phyloP scores from a whole-genome alignment of 2,888 invertebrate species.

The Fragum sueziense region DNA sequence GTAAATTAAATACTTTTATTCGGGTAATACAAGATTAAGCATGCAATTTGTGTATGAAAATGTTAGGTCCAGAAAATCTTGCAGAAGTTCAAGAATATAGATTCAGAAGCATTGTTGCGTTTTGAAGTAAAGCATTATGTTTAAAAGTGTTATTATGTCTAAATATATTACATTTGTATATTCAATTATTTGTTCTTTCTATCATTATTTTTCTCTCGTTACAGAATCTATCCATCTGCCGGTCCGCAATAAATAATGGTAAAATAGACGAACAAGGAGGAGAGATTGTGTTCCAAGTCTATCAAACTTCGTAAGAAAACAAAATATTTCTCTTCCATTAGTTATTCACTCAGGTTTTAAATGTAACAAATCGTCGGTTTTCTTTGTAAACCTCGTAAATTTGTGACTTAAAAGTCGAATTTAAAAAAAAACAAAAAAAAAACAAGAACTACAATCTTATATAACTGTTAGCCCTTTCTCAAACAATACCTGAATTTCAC shows the following conservation, averaged over 20 bases:
- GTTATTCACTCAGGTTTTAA: background rate
- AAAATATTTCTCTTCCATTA: background rate
- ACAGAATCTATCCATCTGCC: constrained; percentile 48
- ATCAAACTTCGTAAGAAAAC: constrained; percentile 42
- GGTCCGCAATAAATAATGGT: constrained; percentile 52
- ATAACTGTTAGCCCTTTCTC: background rate
- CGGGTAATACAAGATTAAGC: too few species aligned
- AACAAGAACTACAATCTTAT: too few species aligned
- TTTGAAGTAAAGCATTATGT: too few species aligned
- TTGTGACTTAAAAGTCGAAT: background rate
- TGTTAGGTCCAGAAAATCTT: too few species aligned
- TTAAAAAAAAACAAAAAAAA: too few species aligned
- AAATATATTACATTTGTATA: too few species aligned
- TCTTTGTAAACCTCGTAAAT: background rate
- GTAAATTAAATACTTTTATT: too few species aligned
- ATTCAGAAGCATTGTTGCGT: too few species aligned
- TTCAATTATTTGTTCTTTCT: too few species aligned
- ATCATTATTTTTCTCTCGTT: background rate
- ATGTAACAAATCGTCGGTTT: background rate
- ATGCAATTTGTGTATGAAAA: too few species aligned
- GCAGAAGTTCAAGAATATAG: too few species aligned
- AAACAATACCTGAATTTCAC: background rate
- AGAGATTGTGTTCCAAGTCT: constrained; percentile 44
- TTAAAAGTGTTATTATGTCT: too few species aligned
- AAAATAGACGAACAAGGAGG: constrained; percentile 42